These are phyloP conservation scores for Cassiopea andromeda DNA, from an alignment of 30 jellyfish, hydroid and myxozoan genomes.

Conservation along the genomic window DNA sequence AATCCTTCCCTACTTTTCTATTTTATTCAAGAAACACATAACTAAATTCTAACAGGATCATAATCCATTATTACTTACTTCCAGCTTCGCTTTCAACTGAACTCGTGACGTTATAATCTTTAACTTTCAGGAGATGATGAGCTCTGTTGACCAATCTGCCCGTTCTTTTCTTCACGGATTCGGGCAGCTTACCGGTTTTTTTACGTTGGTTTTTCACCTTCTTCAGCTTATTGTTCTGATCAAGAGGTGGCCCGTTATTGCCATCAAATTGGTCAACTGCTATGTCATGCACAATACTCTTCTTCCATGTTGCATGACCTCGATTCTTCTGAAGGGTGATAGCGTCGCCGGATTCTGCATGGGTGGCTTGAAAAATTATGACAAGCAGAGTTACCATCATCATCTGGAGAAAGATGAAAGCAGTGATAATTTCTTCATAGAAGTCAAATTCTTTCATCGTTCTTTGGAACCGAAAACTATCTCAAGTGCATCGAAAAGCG, in stretches of 20 bases:
- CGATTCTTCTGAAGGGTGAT: too few species aligned
- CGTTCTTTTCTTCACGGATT: neutral
- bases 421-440: too few species aligned
- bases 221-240: slow-evolving; percentile 31
- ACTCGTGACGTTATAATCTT: slow-evolving; percentile 8
- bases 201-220: slow-evolving; percentile 27
- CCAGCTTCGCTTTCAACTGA: slow-evolving; percentile 21
- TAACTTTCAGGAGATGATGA: slow-evolving; percentile 28
- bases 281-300: neutral
- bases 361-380: neutral
- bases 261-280: neutral
- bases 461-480: too few species aligned
- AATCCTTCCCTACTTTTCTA: too few species aligned
- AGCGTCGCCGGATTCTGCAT: neutral
- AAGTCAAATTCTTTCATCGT: too few species aligned
- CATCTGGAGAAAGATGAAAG: neutral
- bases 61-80: slow-evolving; percentile 3
- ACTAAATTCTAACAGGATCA: neutral
- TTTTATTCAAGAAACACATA: too few species aligned
- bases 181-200: slow-evolving; percentile 26
- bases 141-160: slow-evolving; percentile 60
- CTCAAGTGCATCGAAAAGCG: too few species aligned
- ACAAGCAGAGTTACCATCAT: neutral
- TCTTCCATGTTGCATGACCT: neutral
- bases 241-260: slow-evolving; percentile 55